Evolutionary conservation across 2,797 vertebrate genomes (phyloP).

Genomic region (Hydrophis major): DNA sequence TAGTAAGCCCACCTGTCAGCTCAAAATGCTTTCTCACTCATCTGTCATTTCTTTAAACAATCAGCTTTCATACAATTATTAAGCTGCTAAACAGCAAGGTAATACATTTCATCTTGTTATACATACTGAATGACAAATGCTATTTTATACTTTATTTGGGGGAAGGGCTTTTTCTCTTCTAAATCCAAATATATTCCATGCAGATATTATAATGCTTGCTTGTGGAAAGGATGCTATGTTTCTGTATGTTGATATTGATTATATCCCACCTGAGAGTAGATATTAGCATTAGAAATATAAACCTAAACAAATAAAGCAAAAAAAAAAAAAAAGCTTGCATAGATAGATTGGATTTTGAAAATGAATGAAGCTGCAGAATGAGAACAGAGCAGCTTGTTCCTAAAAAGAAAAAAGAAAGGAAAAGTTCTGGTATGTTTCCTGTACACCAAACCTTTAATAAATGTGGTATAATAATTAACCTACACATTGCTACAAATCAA

Average conservation of each 20-base stretch:
- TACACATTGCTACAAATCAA: background rate
- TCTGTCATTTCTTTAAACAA: background rate
- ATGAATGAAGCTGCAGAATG: background rate
- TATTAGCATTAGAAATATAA: background rate
- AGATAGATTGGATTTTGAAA: background rate
- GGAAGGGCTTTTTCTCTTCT: background rate
- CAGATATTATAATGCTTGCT: background rate
- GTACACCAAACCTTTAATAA: background rate
- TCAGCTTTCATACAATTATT: background rate
- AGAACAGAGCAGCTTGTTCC: background rate
- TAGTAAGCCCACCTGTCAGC: background rate
- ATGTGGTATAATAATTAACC: conserved; percentile 11
- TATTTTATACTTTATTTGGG: background rate
- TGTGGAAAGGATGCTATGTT: background rate
- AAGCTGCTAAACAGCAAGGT: background rate
- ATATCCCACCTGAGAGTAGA: background rate
- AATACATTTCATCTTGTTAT: conserved; percentile 4
- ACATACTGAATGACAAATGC: background rate
- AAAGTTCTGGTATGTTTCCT: background rate
- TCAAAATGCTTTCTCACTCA: rapidly evolving
- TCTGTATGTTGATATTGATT: background rate
- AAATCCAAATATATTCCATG: background rate
- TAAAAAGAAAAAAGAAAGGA: background rate
- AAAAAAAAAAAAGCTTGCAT: background rate
- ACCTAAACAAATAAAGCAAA: background rate